phyloP scores from a whole-genome alignment of 2,888 invertebrate species.

The Stenchaetothrips biformis region DNA sequence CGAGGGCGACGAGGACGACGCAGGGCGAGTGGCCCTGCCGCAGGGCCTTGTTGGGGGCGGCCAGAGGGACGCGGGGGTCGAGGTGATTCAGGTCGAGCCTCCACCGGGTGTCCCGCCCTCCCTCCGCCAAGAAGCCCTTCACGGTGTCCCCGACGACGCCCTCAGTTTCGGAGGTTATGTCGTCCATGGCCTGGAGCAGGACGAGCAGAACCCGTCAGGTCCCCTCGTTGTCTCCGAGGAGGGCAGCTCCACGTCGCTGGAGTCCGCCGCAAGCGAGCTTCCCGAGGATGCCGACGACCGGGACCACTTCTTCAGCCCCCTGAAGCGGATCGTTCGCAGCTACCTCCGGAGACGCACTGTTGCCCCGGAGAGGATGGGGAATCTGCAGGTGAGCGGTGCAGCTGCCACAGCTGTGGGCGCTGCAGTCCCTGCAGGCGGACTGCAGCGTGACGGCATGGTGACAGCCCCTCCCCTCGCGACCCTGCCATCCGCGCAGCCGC shows the following conservation, averaged over 20 bases:
- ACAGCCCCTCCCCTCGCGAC: no score
- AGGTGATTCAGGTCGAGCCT: neutral
- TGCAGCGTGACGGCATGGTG: no score
- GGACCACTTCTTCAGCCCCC: neutral
- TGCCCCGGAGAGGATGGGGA: neutral
- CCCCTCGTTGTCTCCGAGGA: neutral
- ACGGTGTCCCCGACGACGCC: no score
- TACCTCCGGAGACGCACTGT: neutral
- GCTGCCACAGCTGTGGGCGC: neutral
- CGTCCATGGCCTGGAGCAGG: neutral
- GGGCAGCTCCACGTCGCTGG: neutral
- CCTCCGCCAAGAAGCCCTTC: neutral
- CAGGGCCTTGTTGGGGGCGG: neutral
- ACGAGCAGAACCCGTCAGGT: neutral
- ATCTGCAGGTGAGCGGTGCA: neutral
- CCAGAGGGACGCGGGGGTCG: neutral
- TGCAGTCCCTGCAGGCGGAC: neutral
- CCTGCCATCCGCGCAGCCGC: no score
- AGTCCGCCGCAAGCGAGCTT: neutral
- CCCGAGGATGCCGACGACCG: neutral
- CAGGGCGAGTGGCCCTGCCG: neutral
- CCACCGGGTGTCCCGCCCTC: neutral
- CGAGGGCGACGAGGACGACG: neutral
- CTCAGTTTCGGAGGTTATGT: conserved; percentile 3
- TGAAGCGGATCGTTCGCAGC: conserved; percentile 6